Base-by-base conservation (phyloP, 2,797 vertebrate genomes). In the Morus bassanus region DNA sequence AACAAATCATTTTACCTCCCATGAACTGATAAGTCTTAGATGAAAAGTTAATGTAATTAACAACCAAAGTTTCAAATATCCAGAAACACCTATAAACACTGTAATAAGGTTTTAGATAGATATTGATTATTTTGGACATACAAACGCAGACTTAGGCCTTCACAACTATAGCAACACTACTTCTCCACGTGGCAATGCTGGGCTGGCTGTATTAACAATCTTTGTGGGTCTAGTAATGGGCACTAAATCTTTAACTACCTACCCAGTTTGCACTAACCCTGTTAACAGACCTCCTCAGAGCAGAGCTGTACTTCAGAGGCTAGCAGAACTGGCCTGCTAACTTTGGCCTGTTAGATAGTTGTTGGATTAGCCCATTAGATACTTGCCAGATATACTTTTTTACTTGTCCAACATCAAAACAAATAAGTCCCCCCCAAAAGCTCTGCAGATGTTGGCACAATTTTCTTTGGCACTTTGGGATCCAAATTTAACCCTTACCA, bases 341-440 rank as follows among this genome's bases (percentile, higher is more conserved):
- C 14, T 80, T 80, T 0, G 0, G 5, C 10, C 9, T 1, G 1
- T 50, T 51, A 64, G 9, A 7, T 13, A 30, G 9, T 9, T 70
- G 43, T 33, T 1, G 6, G 13, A 39, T 23, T 57, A 22, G 18
- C 27, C 25, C 10, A 17, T 59, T 73, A 85, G 10, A 8, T 21
- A 53, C 6, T 30, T 50, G 10, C 19, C 7, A 19, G 33, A 65
- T 61, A 73, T 85, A 60, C 8, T 53, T 85, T 82, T 74, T 72
- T 1, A 6, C 17, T 68, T 67, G 13, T 31, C 25, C 25, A 67
- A 13, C 6, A 43, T n/a, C 39, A 57, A 39, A 31, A 3, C 5
- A 77, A 60, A 65, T 18, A 81, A 63, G 10, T 53, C 6, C 4
- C 3, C 4, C 6, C 7, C 5, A 35, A 63, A 78, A 75, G 7